Conservation (phyloP, 2,797 vertebrate genomes). For the Varecia variegata region DNA sequence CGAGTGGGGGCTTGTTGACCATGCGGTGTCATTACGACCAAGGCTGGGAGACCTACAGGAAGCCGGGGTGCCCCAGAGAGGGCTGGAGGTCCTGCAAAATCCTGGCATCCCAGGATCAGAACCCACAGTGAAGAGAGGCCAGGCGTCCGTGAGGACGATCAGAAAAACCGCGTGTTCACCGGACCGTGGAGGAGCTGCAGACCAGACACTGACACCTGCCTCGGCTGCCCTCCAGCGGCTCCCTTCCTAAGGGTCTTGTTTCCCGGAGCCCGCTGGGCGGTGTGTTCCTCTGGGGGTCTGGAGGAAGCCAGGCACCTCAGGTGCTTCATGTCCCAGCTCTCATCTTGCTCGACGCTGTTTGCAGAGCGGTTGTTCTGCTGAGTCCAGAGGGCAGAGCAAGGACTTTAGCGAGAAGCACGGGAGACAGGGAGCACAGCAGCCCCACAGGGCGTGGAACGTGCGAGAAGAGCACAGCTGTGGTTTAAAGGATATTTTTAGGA, state of each 20-base stretch:
- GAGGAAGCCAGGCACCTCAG: not conserved
- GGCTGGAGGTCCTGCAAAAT: fast-evolving
- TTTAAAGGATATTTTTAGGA: too few species aligned
- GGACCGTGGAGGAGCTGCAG: fast-evolving
- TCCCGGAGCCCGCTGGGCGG: not conserved
- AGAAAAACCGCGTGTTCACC: fast-evolving
- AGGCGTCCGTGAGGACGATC: not conserved
- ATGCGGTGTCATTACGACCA: too few species aligned
- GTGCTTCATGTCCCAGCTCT: not conserved
- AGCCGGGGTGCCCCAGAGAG: too few species aligned
- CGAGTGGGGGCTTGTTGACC: too few species aligned
- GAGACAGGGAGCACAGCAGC: fast-evolving
- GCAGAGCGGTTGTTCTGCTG: fast-evolving
- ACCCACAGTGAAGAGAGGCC: fast-evolving
- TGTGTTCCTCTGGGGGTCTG: not conserved
- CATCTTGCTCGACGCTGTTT: fast-evolving
- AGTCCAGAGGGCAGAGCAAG: fast-evolving
- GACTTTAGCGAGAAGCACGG: fast-evolving
- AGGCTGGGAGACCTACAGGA: too few species aligned
- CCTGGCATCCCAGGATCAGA: fast-evolving
- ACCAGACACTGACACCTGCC: not conserved
- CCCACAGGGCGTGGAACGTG: not conserved
- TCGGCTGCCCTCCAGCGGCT: too few species aligned
- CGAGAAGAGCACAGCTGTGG: too few species aligned
- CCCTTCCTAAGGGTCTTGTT: not conserved